Conservation (phyloP, 2,113 vertebrate species). For the Hemicordylus capensis region DNA sequence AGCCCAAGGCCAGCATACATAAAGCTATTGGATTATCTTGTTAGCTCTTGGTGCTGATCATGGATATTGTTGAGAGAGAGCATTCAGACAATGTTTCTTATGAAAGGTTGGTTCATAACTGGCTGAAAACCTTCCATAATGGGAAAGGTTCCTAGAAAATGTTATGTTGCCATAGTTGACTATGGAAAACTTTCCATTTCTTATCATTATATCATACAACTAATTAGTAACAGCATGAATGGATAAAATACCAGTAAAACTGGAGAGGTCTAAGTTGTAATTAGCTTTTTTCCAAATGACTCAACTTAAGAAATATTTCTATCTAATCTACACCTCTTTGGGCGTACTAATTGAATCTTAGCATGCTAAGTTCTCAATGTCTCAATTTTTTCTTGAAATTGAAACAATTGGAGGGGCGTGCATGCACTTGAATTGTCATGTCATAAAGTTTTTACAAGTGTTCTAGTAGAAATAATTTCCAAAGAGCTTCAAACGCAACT, state of each 20-base stretch:
- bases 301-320: no score
- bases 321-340: neutral
- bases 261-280: neutral
- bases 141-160: neutral
- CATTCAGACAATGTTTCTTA: no score
- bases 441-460: neutral
- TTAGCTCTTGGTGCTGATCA: rapidly evolving
- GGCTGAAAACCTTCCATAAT: no score
- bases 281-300: no score
- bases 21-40: neutral
- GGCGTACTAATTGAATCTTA: neutral
- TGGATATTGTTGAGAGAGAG: neutral
- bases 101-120: no score
- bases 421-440: neutral
- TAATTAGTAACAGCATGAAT: neutral
- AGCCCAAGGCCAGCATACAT: no score
- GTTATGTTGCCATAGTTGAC: neutral
- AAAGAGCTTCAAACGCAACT: neutral
- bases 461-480: neutral
- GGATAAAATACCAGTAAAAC: neutral
- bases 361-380: no score
- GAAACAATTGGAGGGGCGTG: no score
- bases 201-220: neutral
- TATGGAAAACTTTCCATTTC: neutral
- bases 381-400: neutral